Evolutionary conservation across 2,113 vertebrate species (phyloP).

Genomic region (Crypturellus undulatus): DNA sequence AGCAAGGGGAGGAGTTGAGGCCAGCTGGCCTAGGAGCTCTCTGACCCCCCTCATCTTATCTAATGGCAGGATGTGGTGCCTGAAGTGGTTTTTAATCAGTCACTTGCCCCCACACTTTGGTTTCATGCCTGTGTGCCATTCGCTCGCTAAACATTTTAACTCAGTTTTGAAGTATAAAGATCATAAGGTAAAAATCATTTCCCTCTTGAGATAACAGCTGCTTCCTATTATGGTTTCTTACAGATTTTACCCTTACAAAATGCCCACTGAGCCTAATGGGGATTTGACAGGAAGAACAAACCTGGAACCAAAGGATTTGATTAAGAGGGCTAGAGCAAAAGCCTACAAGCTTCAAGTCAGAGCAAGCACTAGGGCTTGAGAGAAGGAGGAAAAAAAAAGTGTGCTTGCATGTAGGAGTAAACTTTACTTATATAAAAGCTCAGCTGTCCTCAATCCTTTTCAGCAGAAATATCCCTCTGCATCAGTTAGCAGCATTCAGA

Average conservation of each 20-base stretch:
- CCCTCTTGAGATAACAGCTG: neutral
- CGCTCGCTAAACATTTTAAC: neutral
- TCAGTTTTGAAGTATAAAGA: conserved; percentile 8
- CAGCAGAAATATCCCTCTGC: neutral
- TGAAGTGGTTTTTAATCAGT: neutral
- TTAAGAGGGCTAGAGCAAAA: neutral
- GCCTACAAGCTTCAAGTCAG: neutral
- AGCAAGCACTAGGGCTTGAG: neutral
- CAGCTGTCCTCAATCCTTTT: neutral
- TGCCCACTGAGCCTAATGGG: neutral
- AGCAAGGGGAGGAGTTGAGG: neutral
- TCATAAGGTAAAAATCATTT: neutral
- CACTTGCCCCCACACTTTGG: neutral
- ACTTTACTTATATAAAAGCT: conserved; percentile 27
- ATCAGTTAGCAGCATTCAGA: neutral
- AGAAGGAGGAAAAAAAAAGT: neutral
- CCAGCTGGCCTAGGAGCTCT: neutral
- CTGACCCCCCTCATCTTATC: neutral
- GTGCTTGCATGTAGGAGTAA: neutral
- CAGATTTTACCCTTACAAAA: conserved; percentile 22
- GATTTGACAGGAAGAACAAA: conserved; percentile 18
- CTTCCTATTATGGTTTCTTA: neutral
- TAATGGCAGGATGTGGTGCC: neutral
- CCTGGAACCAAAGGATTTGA: neutral
- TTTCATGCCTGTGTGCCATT: neutral